Base-by-base conservation (phyloP, 2,113 vertebrate genomes). In the Zingel zingel region DNA sequence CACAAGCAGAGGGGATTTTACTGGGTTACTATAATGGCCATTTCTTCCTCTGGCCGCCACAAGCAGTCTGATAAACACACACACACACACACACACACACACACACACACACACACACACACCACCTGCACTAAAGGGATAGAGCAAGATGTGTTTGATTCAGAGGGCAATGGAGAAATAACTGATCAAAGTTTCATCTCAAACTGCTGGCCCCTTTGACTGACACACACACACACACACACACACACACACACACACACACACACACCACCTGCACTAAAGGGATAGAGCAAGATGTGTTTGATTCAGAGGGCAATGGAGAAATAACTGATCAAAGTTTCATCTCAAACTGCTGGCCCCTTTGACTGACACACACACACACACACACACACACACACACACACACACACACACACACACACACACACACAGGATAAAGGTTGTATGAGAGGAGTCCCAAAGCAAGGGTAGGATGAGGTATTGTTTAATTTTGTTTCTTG, bases 131-230 rank as follows among this genome's bases (percentile, higher is more conserved):
- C 36, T 61, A 25, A 83, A 74, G 30, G 53, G 48, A 48, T 1
- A 77, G n/a, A 86, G 58, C 58, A 72, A 78, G 43, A 81, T 71
- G 65, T 73, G 48, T 78, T 72, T 79, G 74, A 82, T 87, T 88
- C 59, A 69, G 73, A 71, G 54, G 74, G 33, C 77, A 53, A 48
- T 62, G 74, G 84, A 89, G 69, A 56, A 80, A 67, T 77, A 69
- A 62, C 50, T 59, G 73, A 87, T 89, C 68, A 73, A 82, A 86
- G 61, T 78, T 75, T 73, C 21, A 84, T 86, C 78, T 86, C 58
- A 80, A 50, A 83, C 63, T 45, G 54, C 23, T 15, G 59, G 11
- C 53, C 72, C 0, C 0, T 54, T 36, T 77, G 43, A 1, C 69
- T 64, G 14, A 61, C 19, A 61, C 25, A 63, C 61, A 45, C n/a